Evolutionary conservation across 2,888 invertebrate genomes (phyloP), one percentile per base, ranked within the genome.

Genomic region (Ypsolopha scabrella): DNA sequence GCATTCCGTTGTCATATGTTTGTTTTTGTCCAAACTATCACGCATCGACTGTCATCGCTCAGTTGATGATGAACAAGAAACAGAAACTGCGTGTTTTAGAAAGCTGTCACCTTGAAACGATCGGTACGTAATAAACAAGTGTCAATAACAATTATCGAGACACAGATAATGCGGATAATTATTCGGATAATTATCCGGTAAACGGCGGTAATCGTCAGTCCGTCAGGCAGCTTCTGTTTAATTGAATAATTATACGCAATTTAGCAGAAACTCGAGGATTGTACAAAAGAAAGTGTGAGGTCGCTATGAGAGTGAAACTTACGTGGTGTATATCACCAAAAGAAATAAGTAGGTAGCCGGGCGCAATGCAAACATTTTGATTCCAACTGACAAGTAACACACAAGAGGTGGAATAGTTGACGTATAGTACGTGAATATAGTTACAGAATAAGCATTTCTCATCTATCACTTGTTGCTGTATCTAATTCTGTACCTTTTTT

Each of bases 91-190:
- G 24, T 24, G 24, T 24, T 43, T 24, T 24, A 46, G 46, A 33
- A 46, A 35, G 35, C 46, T 35, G 46, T 46, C 35, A 34, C 34
- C 35, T 46, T 35, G 7, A 34, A 11, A 39, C 39, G 11, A 33
- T 9, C 35, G 34, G 33, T 10, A 34, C 7, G 13, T 49, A 49
- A 49, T 41, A 11, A 33, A 10, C 24, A n/a, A 34, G 41, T 49
- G 49, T 49, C 49, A 49, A 49, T 49, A 39, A 39, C 33, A 34
- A 49, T 49, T 49, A 49, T 34, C 3, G 11, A 33, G 39, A 11
- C n/a, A 36, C n/a, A 38, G 13, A 14, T 48, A 49, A 49, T n/a
- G 24, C 9, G 7, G 41, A 24, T 41, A 39, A 49, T 49, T 49
- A 49, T 41, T 14, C 9, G 7, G 41, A 24, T 41, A 39, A 49